phyloP scores from a whole-genome alignment of 1,140 invertebrate species.

The Macrosteles quadrilineatus region DNA sequence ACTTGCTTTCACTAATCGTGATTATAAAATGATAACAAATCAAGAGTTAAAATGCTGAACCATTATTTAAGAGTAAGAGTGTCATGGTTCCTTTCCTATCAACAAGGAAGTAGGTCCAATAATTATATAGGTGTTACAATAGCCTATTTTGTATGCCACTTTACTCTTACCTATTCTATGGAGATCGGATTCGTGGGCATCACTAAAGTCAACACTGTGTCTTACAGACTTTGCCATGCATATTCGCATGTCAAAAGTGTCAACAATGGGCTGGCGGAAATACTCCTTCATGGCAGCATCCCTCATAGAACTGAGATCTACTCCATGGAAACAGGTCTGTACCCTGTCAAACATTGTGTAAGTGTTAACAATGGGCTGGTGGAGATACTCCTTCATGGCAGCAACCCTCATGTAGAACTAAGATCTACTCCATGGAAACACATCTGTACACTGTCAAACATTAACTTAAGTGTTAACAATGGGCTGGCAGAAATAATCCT shows the following conservation, averaged over 20 bases:
- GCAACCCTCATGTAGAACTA: constrained; percentile 81
- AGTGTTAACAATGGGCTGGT: constrained; percentile 68
- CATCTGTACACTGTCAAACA: constrained; percentile 91
- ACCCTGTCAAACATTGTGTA: constrained; percentile 94
- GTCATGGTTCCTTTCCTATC: too few relatives aligned
- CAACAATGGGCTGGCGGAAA: constrained; percentile 98
- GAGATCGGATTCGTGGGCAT: constrained; percentile 90
- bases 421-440: constrained; percentile 98
- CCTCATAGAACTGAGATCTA: constrained; percentile 88
- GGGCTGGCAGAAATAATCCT: too few relatives aligned
- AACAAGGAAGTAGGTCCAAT: too few relatives aligned
- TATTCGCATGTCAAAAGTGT: constrained; percentile 98
- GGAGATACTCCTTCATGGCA: constrained; percentile 97
- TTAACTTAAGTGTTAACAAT: too few relatives aligned
- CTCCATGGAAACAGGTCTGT: constrained; percentile 97
- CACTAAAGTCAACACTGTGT: constrained; percentile 95
- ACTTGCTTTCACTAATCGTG: not conserved
- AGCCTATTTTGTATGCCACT: too few relatives aligned
- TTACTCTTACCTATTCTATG: constrained; percentile 87
- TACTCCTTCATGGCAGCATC: constrained; percentile 96
- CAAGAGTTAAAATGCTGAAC: too few relatives aligned
- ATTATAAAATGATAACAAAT: not conserved
- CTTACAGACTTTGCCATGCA: constrained; percentile 94
- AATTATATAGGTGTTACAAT: too few relatives aligned
- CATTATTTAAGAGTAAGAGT: too few relatives aligned